A percentile compares a stretch with the other conserved stretches of the same genome.
Evolutionary conservation across 2,113 vertebrate genomes (phyloP).

Genomic region (Apodemus speciosus): DNA sequence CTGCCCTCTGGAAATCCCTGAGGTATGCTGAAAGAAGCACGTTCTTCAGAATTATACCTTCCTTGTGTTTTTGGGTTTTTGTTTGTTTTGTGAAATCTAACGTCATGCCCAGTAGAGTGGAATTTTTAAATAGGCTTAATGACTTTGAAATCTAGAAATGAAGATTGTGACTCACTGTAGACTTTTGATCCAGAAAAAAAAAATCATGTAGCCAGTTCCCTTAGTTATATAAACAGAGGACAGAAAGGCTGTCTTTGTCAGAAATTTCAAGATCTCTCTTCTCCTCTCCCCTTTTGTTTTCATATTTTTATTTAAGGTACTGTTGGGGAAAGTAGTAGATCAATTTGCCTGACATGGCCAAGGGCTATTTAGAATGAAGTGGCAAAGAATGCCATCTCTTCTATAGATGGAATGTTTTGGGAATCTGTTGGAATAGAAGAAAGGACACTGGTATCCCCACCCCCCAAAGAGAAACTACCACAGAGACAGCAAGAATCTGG

Average conservation of each 20-base stretch:
- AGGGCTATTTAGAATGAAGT: slow-evolving; percentile 21
- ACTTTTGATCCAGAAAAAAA: slow-evolving; percentile 46
- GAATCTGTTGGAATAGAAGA: slow-evolving; percentile 31
- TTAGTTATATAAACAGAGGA: slow-evolving; percentile 43
- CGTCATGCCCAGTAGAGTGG: background rate
- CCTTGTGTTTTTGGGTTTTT: background rate
- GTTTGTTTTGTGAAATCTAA: background rate
- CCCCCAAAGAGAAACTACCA: slow-evolving; percentile 27
- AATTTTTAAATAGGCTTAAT: slow-evolving; percentile 19
- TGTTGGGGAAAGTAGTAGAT: background rate
- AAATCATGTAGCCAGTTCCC: slow-evolving; percentile 42
- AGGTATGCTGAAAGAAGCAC: background rate
- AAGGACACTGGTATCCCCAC: background rate
- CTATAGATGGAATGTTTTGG: slow-evolving; percentile 17
- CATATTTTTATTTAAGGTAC: slow-evolving; percentile 19
- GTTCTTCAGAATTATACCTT: slow-evolving; percentile 4
- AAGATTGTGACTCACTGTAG: slow-evolving; percentile 34
- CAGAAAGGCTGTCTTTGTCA: slow-evolving; percentile 13
- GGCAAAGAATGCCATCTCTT: background rate
- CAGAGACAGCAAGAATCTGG: slow-evolving; percentile 24
- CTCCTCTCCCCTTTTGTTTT: background rate
- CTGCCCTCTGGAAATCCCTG: background rate
- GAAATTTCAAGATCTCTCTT: background rate
- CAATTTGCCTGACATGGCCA: slow-evolving; percentile 45
- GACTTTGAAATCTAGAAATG: slow-evolving; percentile 41